phyloP scores from a whole-genome alignment of 2,888 invertebrate genomes.

The Latrodectus elegans region DNA sequence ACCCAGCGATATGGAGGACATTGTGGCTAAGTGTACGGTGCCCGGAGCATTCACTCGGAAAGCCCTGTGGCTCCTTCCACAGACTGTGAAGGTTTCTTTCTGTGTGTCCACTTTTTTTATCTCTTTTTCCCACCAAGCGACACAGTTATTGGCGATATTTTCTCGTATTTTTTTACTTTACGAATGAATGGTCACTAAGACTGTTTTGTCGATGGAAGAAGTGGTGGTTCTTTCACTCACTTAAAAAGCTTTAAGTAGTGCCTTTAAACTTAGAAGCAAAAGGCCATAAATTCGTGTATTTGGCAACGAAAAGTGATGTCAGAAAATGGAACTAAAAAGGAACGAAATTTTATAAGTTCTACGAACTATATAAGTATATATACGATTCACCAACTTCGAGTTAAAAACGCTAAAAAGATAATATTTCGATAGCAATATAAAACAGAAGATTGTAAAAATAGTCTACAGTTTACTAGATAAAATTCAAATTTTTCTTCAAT shows the following conservation, averaged over 20 bases:
- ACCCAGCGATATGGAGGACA: conserved; percentile 31
- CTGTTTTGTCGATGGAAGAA: not conserved
- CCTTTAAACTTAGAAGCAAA: not conserved
- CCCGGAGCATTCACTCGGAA: conserved; percentile 34
- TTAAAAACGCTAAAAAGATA: no score
- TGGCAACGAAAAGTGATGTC: not conserved
- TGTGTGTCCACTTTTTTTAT: not conserved
- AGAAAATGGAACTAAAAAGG: not conserved
- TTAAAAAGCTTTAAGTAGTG: conserved; percentile 5
- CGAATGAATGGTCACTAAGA: conserved; percentile 23
- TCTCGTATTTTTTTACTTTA: conserved; percentile 1
- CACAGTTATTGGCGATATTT: not conserved
- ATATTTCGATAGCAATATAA: no score
- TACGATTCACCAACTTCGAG: no score
- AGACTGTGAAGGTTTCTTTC: conserved; percentile 4
- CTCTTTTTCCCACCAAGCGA: no score
- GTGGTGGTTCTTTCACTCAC: not conserved
- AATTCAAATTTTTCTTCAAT: no score
- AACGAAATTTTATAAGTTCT: not conserved
- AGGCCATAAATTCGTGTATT: not conserved
- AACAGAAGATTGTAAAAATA: no score
- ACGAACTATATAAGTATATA: not conserved
- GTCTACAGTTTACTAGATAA: no score
- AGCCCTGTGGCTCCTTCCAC: not conserved
- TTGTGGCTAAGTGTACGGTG: conserved; percentile 53